A percentile compares a stretch with the other conserved stretches of the same genome.
Evolutionary conservation across 2,888 invertebrate genomes (phyloP).

Genomic region (Dicranocentrus wangi): DNA sequence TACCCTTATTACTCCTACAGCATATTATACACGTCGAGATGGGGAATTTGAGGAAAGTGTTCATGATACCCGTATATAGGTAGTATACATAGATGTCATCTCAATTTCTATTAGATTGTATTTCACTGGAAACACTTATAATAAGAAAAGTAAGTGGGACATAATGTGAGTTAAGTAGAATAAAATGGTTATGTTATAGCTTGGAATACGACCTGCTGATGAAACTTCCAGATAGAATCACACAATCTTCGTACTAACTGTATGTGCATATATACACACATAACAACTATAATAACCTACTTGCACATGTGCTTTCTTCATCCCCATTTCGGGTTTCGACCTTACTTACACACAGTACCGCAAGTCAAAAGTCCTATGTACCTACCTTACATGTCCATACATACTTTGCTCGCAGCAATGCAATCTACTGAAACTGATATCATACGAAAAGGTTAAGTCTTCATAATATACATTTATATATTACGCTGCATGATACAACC

Average conservation of each 20-base stretch:
- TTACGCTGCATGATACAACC: constrained; percentile 22
- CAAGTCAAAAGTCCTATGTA: not conserved
- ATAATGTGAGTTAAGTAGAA: not conserved
- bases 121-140: not conserved
- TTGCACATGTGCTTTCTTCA: no score
- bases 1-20: no score
- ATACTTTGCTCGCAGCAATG: not conserved
- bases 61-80: no score
- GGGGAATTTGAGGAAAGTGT: no score
- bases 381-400: not conserved
- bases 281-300: no score
- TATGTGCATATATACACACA: not conserved
- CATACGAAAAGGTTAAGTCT: constrained; percentile 8
- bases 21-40: no score
- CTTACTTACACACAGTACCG: no score
- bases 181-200: not conserved
- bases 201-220: constrained; percentile 23
- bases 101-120: constrained; percentile 2
- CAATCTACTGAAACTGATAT: not conserved
- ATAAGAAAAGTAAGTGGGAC: not conserved
- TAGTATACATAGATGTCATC: no score
- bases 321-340: no score
- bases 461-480: constrained; percentile 14
- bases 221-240: constrained; percentile 12
- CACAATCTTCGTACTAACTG: constrained; percentile 1